Evolutionary conservation across 2,113 vertebrate species (phyloP), one percentile per base, ranked within the genome.

Genomic region (Zingel zingel): DNA sequence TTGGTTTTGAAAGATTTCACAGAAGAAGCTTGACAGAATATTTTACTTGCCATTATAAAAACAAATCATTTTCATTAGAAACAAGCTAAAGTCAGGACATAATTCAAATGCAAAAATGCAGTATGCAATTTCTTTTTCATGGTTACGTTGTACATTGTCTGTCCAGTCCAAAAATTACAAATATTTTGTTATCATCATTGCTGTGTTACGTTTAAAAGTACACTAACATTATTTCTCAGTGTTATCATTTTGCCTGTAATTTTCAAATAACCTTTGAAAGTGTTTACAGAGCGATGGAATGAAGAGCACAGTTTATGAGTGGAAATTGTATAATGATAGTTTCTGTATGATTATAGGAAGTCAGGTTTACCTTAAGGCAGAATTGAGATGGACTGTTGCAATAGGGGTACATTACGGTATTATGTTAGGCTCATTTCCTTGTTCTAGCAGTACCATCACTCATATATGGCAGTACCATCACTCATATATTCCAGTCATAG

Each of bases 251-350:
- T 15, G 15, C 47, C 47, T 16, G 47, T 48, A 48, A 48, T 48
- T 9, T 39, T 39, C 36, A 8, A 9, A 9, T 39, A 18, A 23
- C 59, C 47, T 67, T 74, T 66, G 72, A 72, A 63, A 88, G 53
- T 72, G 19, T 75, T 19, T 70, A 57, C 58, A 59, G 58, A 45
- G n/a, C 23, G 3, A 16, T 76, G 66, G 25, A 67, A 14, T 15
- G 23, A 15, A 21, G n/a, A 21, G 27, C 11, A 36, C 59, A 73
- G 25, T 15, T 25, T 27, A 47, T 66, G n/a, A 51, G 51, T 75
- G 77, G 74, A 86, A 66, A 86, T 57, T 30, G 48, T 56, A 76
- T 65, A 81, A 48, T 30, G n/a, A 56, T 57, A 47, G 12, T 50
- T 56, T 78, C 3, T 47, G 51, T 30, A 1, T 66, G 14, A 79